Evolutionary conservation across 2,113 vertebrate species (phyloP).

Genomic region (Osmerus eperlanus): DNA sequence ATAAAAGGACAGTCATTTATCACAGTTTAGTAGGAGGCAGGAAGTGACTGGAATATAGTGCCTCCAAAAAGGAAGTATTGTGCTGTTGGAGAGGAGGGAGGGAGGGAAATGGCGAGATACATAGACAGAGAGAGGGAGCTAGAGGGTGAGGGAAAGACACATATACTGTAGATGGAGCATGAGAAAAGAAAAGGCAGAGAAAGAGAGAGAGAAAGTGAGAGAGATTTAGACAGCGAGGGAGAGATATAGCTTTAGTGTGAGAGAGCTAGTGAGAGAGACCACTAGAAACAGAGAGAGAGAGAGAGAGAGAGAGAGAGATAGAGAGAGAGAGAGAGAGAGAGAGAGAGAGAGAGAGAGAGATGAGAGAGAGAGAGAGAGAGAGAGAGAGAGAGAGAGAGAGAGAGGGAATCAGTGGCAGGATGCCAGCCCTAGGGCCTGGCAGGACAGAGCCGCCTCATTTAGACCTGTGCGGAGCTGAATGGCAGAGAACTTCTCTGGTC

Average conservation of each 20-base stretch:
- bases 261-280: conserved; percentile 1
- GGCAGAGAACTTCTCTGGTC: conserved; percentile 72
- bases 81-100: not conserved
- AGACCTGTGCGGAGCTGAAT: conserved; percentile 69
- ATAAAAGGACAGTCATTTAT: conserved; percentile 41
- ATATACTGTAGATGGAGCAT: conserved; percentile 15
- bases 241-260: not conserved
- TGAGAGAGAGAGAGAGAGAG: conserved; percentile 22
- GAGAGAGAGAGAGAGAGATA: conserved; percentile 21
- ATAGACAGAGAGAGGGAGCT: not conserved
- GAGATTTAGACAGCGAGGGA: not conserved
- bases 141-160: not conserved
- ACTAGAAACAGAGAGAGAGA: conserved; percentile 5
- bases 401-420: conserved; percentile 44
- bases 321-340: conserved; percentile 25
- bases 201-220: conserved; percentile 9
- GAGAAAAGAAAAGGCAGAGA: conserved; percentile 17
- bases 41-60: conserved; percentile 28
- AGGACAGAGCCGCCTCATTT: conserved; percentile 75
- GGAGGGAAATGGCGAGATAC: not conserved
- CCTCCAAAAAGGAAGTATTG: conserved; percentile 23
- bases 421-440: conserved; percentile 54
- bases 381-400: conserved; percentile 27
- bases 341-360: not conserved
- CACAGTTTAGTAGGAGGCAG: conserved; percentile 7